A percentile compares a stretch with the other conserved stretches of the same genome.
phyloP scores from a whole-genome alignment of 1,140 invertebrate genomes.

The Hyles euphorbiae region DNA sequence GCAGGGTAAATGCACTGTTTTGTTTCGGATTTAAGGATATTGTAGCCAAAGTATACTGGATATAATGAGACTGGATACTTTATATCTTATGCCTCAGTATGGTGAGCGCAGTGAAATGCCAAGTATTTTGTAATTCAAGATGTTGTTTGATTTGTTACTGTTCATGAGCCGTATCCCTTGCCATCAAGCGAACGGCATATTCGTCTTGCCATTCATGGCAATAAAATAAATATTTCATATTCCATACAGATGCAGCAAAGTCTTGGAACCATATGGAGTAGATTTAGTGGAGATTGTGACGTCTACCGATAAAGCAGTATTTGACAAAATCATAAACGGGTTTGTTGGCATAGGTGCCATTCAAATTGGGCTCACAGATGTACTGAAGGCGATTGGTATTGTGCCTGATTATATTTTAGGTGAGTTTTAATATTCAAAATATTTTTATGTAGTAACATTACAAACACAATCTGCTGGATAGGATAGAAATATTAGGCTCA shows the following conservation, averaged over 20 bases:
- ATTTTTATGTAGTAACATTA: neutral
- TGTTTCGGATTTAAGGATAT: too few species aligned
- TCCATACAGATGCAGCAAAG: constrained; percentile 61
- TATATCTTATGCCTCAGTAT: too few species aligned
- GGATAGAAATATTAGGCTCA: too few species aligned
- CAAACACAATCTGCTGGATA: neutral
- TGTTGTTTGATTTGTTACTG: too few species aligned
- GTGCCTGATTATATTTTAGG: constrained; percentile 57
- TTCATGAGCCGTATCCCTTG: too few species aligned
- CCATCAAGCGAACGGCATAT: too few species aligned
- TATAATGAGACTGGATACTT: too few species aligned
- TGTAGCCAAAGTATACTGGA: too few species aligned
- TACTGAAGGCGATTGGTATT: constrained; percentile 80
- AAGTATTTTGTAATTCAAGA: too few species aligned
- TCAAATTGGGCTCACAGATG: constrained; percentile 85
- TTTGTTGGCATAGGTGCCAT: constrained; percentile 89
- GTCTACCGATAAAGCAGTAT: constrained; percentile 77
- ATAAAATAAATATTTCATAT: neutral
- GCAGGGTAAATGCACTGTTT: too few species aligned
- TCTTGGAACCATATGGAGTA: constrained; percentile 79
- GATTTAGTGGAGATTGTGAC: constrained; percentile 83
- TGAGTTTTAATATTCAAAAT: constrained; percentile 3
- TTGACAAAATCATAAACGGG: constrained; percentile 83
- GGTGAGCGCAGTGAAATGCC: too few species aligned
- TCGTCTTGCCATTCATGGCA: too few species aligned